Conservation (phyloP, 2,888 invertebrate species). For the Tachina lurida region DNA sequence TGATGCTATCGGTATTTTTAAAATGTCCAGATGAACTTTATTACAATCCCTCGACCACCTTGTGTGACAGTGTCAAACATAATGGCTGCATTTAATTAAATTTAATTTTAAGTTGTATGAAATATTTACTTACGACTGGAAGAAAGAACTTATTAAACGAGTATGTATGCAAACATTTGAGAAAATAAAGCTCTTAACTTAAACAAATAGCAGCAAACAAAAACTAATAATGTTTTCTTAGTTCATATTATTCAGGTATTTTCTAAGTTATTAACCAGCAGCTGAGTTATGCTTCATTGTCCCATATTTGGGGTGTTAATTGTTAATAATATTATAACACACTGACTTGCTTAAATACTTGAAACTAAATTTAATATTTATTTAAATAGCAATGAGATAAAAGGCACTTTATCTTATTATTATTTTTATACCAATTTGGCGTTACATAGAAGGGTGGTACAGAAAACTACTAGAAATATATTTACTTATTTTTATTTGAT, state of each 20-base stretch:
- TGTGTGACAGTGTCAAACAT: conserved; percentile 68
- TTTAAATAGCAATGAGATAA: too few relatives aligned
- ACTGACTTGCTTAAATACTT: too few relatives aligned
- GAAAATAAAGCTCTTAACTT: background rate
- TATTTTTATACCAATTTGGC: too few relatives aligned
- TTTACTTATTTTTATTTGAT: too few relatives aligned
- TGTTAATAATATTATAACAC: too few relatives aligned
- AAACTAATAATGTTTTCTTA: background rate
- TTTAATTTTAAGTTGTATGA: conserved; percentile 3
- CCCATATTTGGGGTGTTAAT: conserved; percentile 7
- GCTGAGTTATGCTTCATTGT: background rate
- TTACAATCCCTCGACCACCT: conserved; percentile 54
- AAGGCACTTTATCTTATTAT: too few relatives aligned
- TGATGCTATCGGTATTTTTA: conserved; percentile 56
- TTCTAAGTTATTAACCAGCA: background rate
- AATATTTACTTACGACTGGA: background rate
- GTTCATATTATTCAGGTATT: background rate
- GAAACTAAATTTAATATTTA: too few relatives aligned
- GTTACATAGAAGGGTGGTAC: too few relatives aligned
- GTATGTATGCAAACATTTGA: background rate
- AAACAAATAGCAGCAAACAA: background rate
- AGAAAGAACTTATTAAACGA: background rate
- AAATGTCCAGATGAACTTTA: conserved; percentile 64
- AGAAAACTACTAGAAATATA: too few relatives aligned
- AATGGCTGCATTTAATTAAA: conserved; percentile 58